A percentile compares a stretch with the other conserved stretches of the same genome.
Conservation (phyloP, 2,888 invertebrate species). For the Sclerodermus sp. region DNA sequence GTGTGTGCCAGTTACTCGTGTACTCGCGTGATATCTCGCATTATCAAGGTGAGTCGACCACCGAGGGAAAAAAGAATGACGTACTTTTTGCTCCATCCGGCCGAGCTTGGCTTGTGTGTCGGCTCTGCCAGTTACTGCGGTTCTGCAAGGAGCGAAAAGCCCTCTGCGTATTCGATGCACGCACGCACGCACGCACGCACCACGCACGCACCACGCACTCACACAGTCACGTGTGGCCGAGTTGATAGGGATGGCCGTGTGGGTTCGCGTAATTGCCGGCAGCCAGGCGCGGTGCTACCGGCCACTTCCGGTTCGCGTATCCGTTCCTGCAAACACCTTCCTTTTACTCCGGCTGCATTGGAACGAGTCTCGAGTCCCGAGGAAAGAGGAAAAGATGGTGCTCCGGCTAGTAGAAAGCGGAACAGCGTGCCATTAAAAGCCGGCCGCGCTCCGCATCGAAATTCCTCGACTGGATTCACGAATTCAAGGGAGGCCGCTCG, state of each 20-base stretch:
- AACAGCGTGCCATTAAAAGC: no score
- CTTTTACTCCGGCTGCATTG: slow-evolving; percentile 26
- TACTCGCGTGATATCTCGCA: slow-evolving; percentile 37
- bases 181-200: neutral
- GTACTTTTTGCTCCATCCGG: slow-evolving; percentile 26
- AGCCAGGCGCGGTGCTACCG: slow-evolving; percentile 43
- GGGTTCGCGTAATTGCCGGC: slow-evolving; percentile 45
- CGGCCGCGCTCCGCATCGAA: no score
- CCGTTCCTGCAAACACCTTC: slow-evolving; percentile 48
- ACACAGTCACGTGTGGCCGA: slow-evolving; percentile 16
- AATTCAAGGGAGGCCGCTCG: no score
- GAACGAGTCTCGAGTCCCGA: slow-evolving; percentile 10
- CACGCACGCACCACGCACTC: neutral
- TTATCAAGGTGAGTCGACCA: slow-evolving; percentile 39
- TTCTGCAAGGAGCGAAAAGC: neutral
- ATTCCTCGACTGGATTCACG: no score
- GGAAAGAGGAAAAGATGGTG: no score
- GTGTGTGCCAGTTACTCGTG: slow-evolving; percentile 17
- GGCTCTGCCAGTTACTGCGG: neutral
- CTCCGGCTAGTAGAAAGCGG: no score
- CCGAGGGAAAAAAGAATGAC: slow-evolving; percentile 14
- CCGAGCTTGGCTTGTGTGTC: neutral
- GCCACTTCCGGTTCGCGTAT: slow-evolving; percentile 53
- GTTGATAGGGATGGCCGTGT: slow-evolving; percentile 36
- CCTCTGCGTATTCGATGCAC: neutral